Conservation (phyloP, 2,113 vertebrate species). For the Typhlomys cinereus region DNA sequence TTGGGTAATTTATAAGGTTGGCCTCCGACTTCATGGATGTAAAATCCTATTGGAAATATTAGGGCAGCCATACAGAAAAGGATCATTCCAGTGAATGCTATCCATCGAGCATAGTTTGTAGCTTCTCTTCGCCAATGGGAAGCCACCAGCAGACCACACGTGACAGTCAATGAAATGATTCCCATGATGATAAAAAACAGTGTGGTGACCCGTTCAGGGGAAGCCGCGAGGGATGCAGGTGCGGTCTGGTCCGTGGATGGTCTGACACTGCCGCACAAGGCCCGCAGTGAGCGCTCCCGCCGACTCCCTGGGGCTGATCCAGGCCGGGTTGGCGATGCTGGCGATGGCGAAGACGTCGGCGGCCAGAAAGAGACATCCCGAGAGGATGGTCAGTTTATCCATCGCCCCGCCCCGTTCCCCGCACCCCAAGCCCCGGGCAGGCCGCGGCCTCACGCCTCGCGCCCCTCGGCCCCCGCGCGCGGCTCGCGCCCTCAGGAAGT, state of each 20-base stretch:
- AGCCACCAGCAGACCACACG: constrained; percentile 96
- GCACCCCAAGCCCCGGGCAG: constrained; percentile 81
- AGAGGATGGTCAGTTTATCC: constrained; percentile 98
- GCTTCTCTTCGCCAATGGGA: constrained; percentile 98
- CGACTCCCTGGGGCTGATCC: constrained; percentile 96
- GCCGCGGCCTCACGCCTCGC: constrained; percentile 82
- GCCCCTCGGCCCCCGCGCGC: constrained; percentile 68
- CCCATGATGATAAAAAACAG: constrained; percentile 99
- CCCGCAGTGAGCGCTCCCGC: constrained; percentile 95
- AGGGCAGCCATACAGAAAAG: constrained; percentile 99
- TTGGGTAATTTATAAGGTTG: constrained; percentile 99
- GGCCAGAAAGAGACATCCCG: constrained; percentile 96
- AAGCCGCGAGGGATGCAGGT: constrained; percentile 97
- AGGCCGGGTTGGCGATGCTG: constrained; percentile 96
- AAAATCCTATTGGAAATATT: constrained; percentile 99
- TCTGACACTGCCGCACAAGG: constrained; percentile 96
- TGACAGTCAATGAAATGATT: constrained; percentile 98
- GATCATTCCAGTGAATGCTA: constrained; percentile 98
- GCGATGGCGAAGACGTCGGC: constrained; percentile 98
- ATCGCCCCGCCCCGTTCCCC: constrained; percentile 87
- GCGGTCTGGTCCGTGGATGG: constrained; percentile 97
- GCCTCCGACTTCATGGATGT: constrained; percentile 99
- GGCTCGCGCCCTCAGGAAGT: constrained; percentile 84
- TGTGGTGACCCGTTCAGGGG: constrained; percentile 98
- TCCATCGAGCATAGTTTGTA: constrained; percentile 98